phyloP scores from a whole-genome alignment of 2,797 vertebrate species.

The Sylvilagus floridanus region DNA sequence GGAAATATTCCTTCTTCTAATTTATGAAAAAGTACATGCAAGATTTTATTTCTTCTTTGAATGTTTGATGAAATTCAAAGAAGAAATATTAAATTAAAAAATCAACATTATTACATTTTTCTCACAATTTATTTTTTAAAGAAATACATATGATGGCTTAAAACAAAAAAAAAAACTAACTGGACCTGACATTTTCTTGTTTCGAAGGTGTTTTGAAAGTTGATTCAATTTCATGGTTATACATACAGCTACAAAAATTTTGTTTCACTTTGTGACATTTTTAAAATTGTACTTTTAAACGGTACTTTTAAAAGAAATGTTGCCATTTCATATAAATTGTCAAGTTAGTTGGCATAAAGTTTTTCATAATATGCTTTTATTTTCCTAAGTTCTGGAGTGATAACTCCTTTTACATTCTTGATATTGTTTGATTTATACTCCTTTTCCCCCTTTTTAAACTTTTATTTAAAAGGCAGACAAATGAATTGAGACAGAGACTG shows the following conservation, averaged over 20 bases:
- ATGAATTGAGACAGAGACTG: no score
- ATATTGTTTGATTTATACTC: neutral
- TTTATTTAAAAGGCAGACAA: no score
- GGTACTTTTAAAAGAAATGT: no score
- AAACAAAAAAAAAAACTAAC: neutral
- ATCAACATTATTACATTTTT: no score
- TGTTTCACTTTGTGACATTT: neutral
- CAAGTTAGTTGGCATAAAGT: neutral
- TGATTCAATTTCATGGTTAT: conserved; percentile 6
- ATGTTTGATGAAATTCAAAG: conserved; percentile 1
- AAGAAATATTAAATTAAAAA: no score
- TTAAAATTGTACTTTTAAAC: neutral
- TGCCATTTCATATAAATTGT: neutral
- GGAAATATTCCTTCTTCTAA: neutral
- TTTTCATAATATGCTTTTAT: neutral
- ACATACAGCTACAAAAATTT: neutral
- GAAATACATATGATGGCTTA: no score
- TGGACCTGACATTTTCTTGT: neutral
- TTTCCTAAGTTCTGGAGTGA: neutral
- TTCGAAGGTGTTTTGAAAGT: conserved; percentile 10
- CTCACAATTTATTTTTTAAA: no score
- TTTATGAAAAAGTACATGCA: neutral
- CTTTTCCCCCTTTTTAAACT: neutral
- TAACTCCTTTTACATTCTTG: neutral
- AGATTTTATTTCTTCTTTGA: conserved; percentile 4